Evolutionary conservation across 2,888 invertebrate species (phyloP), one percentile per base, ranked within the genome.

Genomic region (Drosophila fulvimacula): DNA sequence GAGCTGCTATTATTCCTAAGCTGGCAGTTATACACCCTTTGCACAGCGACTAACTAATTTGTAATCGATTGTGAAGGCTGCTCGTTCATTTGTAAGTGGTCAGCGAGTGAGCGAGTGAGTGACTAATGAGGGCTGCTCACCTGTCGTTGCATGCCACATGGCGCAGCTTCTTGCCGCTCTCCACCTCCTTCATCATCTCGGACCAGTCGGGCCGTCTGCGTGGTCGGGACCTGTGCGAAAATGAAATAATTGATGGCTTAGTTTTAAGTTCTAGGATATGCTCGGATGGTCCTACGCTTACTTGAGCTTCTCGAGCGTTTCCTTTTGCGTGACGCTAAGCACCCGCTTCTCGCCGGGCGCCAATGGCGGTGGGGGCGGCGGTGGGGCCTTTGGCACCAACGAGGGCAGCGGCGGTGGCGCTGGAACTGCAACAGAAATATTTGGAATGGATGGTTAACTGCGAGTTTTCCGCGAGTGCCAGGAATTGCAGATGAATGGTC

Each of bases 111-210:
- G 21, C 21, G 15, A 32, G 34, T 30, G 27, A 30, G 48, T 30
- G 46, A 46, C 38, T 49, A 71, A 58, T 61, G 57, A 39, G 57
- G n/a, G 55, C 41, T 55, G 55, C 80, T 82, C 82, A 96, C 93
- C 97, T 94, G 91, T 97, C 97, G 92, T 97, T 97, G 92, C 97
- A 97, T 83, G 95, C 94, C 52, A 97, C 97, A 90, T 97, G 96
- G 88, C 95, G 95, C 75, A 97, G 93, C 90, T 95, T 96, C 87
- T 92, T 95, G 53, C 97, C 96, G 75, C 94, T 93, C 91, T 97
- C 97, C n/a, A 97, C 96, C 92, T 97, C 97, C 92, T 97, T 97
- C 95, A 97, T 96, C 95, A 97, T 96, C 83, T 95, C 95, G 17
- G 95, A 96, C 97, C 97, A 97, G 91, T 97, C 97, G 0, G 97